Conservation (phyloP, 2,113 vertebrate species). For the Leptosomus discolor region DNA sequence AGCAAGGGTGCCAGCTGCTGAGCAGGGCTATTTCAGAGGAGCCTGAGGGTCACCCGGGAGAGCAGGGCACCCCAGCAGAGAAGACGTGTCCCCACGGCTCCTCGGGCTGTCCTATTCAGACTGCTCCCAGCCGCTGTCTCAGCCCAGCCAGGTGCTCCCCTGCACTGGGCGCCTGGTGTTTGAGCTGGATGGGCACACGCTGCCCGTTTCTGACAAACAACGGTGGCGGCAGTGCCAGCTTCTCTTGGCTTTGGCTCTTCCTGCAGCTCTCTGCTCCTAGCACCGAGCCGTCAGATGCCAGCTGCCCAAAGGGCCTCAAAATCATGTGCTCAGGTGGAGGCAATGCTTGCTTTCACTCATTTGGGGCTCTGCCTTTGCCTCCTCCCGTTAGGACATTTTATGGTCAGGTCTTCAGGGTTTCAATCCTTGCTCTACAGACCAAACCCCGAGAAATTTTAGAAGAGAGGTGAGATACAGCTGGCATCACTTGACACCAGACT, state of each 20-base stretch:
- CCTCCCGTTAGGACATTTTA: background rate
- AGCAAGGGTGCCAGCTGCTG: background rate
- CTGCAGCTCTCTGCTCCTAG: background rate
- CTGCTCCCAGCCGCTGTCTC: background rate
- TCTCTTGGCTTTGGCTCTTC: background rate
- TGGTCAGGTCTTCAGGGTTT: background rate
- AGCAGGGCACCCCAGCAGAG: background rate
- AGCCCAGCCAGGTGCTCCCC: background rate
- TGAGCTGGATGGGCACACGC: accelerated
- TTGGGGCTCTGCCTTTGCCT: background rate
- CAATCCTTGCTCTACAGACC: background rate
- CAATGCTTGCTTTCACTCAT: background rate
- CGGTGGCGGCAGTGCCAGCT: accelerated
- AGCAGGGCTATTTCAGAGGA: background rate
- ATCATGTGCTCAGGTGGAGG: background rate
- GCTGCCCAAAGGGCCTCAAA: background rate
- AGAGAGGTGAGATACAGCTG: background rate
- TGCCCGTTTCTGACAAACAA: background rate
- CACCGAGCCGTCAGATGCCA: background rate
- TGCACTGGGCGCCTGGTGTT: accelerated
- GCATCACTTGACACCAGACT: background rate
- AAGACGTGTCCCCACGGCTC: accelerated
- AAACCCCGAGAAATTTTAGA: background rate
- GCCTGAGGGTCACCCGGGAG: background rate
- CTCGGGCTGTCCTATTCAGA: background rate